These are phyloP conservation scores for Parnassius smintheus DNA, from an alignment of 2,888 invertebrate species.

Conservation along the genomic window DNA sequence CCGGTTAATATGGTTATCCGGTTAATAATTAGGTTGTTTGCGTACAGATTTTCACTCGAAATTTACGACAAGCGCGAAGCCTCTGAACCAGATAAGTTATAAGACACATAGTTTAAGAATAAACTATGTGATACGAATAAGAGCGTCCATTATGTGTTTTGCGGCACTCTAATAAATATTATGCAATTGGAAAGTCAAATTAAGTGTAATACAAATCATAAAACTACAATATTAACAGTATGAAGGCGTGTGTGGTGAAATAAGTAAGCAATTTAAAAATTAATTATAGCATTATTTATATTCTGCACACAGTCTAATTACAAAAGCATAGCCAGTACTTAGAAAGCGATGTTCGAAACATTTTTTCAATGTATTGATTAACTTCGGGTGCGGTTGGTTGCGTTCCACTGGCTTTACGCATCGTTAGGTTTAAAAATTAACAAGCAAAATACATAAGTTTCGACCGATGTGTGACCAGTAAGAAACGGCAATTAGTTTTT, in stretches of 20 bases:
- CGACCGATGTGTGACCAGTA: not conserved
- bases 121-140: too few relatives aligned
- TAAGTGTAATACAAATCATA: too few relatives aligned
- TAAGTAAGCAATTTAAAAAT: not conserved
- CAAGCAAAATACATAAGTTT: slow-evolving; percentile 7
- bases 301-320: not conserved
- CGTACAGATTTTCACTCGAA: too few relatives aligned
- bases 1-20: too few relatives aligned
- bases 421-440: slow-evolving; percentile 6
- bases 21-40: too few relatives aligned
- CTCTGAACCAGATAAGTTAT: too few relatives aligned
- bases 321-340: slow-evolving; percentile 5
- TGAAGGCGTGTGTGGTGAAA: not conserved
- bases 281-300: not conserved
- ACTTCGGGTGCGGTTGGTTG: slow-evolving; percentile 12
- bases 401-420: slow-evolving; percentile 2
- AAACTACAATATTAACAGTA: too few relatives aligned
- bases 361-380: slow-evolving; percentile 20
- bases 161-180: too few relatives aligned
- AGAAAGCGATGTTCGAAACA: slow-evolving; percentile 7
- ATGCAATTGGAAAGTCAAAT: too few relatives aligned
- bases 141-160: too few relatives aligned
- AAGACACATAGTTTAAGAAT: too few relatives aligned
- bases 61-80: too few relatives aligned
- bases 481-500: not conserved